Evolutionary conservation across 2,888 invertebrate species (phyloP).

Genomic region (Tholera decimalis): DNA sequence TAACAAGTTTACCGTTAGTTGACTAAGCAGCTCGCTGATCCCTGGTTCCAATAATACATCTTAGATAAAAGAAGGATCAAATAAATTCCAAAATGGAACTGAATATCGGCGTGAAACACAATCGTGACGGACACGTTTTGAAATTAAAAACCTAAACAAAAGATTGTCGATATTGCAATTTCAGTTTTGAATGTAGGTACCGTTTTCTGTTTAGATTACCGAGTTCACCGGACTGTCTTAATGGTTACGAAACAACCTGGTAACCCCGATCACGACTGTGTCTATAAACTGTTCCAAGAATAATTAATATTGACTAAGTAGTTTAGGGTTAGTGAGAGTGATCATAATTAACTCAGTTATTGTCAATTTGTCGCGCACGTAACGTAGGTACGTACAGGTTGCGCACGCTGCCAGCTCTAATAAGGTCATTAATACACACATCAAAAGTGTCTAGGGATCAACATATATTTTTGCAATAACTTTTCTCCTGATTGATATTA

Average conservation of each 20-base stretch:
- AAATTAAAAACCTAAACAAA: constrained; percentile 44
- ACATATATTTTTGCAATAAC: too few relatives aligned
- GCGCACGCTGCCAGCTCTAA: constrained; percentile 23
- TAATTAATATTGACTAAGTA: constrained; percentile 35
- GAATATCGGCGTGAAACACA: constrained; percentile 7
- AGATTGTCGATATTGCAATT: constrained; percentile 42
- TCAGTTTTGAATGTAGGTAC: constrained; percentile 30
- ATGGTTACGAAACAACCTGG: constrained; percentile 36
- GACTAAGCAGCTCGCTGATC: background rate
- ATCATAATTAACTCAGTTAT: constrained; percentile 47
- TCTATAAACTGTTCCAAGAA: constrained; percentile 32
- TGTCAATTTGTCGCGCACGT: constrained; percentile 40
- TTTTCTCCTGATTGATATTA: too few relatives aligned
- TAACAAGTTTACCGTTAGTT: constrained; percentile 2
- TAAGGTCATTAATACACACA: constrained; percentile 46
- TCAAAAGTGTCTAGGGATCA: too few relatives aligned
- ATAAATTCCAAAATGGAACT: constrained; percentile 16
- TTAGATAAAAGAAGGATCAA: background rate
- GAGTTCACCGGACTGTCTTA: constrained; percentile 15
- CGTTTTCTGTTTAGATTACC: constrained; percentile 17
- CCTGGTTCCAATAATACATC: background rate
- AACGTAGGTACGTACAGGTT: constrained; percentile 13
- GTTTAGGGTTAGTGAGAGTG: constrained; percentile 24
- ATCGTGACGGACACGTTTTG: constrained; percentile 35
- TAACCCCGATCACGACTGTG: constrained; percentile 30